Evolutionary conservation across 2,888 invertebrate species (phyloP).

Genomic region (Lochmaea capreae): DNA sequence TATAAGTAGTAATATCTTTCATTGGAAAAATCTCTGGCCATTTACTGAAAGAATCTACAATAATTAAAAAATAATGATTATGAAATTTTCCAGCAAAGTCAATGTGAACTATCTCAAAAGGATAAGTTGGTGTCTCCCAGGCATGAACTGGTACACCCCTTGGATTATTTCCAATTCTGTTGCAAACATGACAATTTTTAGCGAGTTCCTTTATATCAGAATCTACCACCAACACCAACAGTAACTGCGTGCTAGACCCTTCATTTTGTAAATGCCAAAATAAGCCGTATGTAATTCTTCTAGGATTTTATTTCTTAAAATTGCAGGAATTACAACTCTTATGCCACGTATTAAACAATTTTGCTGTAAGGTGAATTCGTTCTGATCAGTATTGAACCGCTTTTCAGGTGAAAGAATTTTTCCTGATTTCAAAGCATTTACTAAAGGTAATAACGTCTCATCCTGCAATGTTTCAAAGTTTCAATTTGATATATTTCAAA

Average conservation of each 20-base stretch:
- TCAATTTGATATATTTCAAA: slow-evolving; percentile 33
- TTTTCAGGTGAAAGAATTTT: slow-evolving; percentile 6
- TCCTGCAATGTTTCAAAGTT: slow-evolving; percentile 15
- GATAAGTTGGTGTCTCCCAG: slow-evolving; percentile 56
- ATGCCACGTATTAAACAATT: slow-evolving; percentile 23
- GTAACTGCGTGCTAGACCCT: slow-evolving; percentile 16
- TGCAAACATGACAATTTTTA: slow-evolving; percentile 32
- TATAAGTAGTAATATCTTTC: neutral
- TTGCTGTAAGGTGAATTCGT: slow-evolving; percentile 33
- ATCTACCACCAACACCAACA: slow-evolving; percentile 33
- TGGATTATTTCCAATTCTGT: slow-evolving; percentile 23
- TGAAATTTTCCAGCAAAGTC: slow-evolving; percentile 34
- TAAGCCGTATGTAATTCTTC: slow-evolving; percentile 34
- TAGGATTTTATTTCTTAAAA: slow-evolving; percentile 17
- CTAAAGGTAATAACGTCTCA: neutral
- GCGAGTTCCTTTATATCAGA: slow-evolving; percentile 26
- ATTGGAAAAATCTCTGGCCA: neutral
- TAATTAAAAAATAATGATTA: slow-evolving; percentile 14
- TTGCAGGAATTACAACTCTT: slow-evolving; percentile 26
- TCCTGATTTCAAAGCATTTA: slow-evolving; percentile 21
- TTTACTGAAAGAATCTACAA: neutral
- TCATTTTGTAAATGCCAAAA: slow-evolving; percentile 28
- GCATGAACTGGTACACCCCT: slow-evolving; percentile 53
- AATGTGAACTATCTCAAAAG: slow-evolving; percentile 33
- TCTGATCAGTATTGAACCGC: slow-evolving; percentile 28